These are phyloP conservation scores for Meles meles DNA, from an alignment of 2,113 vertebrate genomes.

Conservation along the genomic window DNA sequence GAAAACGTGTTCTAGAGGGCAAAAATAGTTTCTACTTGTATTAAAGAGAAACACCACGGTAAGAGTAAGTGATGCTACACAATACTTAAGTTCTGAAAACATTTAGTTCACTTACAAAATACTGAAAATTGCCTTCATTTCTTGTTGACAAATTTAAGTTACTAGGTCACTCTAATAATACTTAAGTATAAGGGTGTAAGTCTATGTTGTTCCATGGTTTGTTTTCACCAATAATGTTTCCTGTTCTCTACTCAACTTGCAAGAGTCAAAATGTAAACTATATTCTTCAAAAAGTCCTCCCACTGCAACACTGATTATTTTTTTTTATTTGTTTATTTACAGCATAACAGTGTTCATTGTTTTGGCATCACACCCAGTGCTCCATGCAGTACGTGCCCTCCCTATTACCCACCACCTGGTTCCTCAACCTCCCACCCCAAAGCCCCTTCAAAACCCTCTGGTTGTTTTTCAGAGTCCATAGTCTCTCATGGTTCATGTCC, in stretches of 20 bases:
- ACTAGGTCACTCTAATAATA: background rate
- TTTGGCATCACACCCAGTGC: too few species aligned
- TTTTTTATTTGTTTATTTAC: too few species aligned
- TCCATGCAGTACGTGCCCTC: too few species aligned
- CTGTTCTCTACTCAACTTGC: background rate
- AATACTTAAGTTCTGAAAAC: background rate
- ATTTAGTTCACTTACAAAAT: constrained; percentile 33
- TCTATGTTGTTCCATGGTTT: background rate
- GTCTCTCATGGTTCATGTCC: too few species aligned
- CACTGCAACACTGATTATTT: background rate
- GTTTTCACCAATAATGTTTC: background rate
- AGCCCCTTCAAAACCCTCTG: too few species aligned
- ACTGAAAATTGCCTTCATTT: background rate
- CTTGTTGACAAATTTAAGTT: background rate
- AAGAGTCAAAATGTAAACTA: background rate
- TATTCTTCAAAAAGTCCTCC: background rate
- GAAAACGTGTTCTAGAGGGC: background rate
- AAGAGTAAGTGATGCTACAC: background rate
- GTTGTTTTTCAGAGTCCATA: too few species aligned
- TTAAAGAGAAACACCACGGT: background rate
- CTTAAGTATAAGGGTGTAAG: background rate
- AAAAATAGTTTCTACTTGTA: background rate
- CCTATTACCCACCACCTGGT: too few species aligned
- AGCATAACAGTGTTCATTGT: too few species aligned
- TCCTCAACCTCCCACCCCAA: too few species aligned